Evolutionary conservation across 2,113 vertebrate genomes (phyloP), one percentile per base, ranked within the genome.

Genomic region (Chionodraco myersi): DNA sequence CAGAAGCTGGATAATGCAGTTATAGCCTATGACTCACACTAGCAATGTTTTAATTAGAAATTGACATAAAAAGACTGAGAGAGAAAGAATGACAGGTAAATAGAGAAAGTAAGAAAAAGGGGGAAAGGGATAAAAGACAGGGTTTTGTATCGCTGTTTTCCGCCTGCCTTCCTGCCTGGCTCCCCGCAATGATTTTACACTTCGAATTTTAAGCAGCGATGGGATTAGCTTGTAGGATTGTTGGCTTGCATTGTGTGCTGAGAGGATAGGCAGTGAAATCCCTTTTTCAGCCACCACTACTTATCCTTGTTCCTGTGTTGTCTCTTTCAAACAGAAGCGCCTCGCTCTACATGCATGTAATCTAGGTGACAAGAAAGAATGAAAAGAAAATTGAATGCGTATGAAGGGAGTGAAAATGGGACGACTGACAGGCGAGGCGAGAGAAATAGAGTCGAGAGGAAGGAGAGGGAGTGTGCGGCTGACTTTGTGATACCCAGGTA

Each of bases 211-310:
- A 91, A 90, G 85, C 89, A 89, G 90, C 84, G 84, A 93, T 90
- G 90, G 93, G 93, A 95, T 95, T 95, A 95, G 88, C 92, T 89
- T 91, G 82, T 91, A 86, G 91, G 94, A 94, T 92, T 94, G 92
- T 92, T 91, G 92, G 91, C 88, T 92, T 79, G 89, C 88, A 90
- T 94, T 94, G 93, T 95, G 91, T 62, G 84, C 90, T 82, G 84
- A 93, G 84, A 89, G 93, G 92, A 94, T 93, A 91, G 91, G 88
- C 82, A 92, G 91, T 67, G 51, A 94, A 95, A 95, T 95, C 95
- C 93, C 77, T 79, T 95, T 94, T 94, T 93, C 92, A 94, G 88
- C 90, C 90, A 92, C 83, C 88, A 81, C 89, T 89, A 89, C 91
- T 93, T 93, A 93, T 93, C 91, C 91, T 82, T 90, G 91, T 92